phyloP scores from a whole-genome alignment of 2,797 vertebrate species.

The Gymnopithys bicolor region DNA sequence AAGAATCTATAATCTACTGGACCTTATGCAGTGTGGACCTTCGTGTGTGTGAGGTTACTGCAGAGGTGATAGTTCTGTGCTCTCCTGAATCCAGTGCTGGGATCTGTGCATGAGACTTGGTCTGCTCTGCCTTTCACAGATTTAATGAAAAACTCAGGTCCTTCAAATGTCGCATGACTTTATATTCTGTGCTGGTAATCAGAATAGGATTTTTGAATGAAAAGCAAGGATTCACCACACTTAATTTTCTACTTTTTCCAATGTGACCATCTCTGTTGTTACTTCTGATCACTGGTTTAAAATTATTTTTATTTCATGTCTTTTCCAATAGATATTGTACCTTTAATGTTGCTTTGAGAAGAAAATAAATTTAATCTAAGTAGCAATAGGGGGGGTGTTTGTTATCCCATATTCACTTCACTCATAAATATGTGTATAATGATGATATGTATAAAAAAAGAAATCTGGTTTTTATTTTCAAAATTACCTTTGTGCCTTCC shows the following conservation, averaged over 20 bases:
- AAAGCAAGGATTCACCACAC: background rate
- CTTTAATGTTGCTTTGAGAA: background rate
- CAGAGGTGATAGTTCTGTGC: background rate
- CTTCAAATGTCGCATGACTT: background rate
- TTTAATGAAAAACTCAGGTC: background rate
- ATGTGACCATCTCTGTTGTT: background rate
- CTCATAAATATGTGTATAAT: background rate
- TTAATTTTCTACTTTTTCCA: background rate
- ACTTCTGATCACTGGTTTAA: background rate
- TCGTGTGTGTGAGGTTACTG: background rate
- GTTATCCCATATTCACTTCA: background rate
- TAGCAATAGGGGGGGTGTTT: accelerated
- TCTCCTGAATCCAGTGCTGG: background rate
- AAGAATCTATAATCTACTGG: background rate
- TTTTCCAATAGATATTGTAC: background rate
- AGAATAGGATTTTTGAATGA: background rate
- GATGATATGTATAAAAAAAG: background rate
- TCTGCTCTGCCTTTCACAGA: background rate
- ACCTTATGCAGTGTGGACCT: background rate
- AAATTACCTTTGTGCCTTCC: background rate
- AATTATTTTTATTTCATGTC: background rate
- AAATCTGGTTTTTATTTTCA: background rate
- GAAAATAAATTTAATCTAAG: background rate
- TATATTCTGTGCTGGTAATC: background rate
- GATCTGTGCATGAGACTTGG: background rate